Evolutionary conservation across 37 sponge, comb jelly and placozoan genomes (phyloP), one percentile per base, ranked within the genome.

Genomic region (Cliona cf. orientalis): DNA sequence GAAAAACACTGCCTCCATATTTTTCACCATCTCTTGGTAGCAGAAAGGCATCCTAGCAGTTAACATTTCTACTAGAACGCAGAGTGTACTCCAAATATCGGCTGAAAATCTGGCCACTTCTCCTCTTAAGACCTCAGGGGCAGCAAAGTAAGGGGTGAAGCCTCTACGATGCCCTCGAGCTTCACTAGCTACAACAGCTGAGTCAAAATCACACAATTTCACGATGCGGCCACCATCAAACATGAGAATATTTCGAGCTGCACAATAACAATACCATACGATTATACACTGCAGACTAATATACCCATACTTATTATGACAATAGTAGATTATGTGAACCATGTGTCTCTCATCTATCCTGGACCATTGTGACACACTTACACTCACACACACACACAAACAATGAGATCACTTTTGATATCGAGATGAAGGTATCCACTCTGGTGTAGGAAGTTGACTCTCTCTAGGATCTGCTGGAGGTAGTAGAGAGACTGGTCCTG

Each of bases 201-300:
- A 80, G 21, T 80, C 87, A 86, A 86, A 86, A 34, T 86, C 87
- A 33, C 71, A 37, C 4, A 86, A 53, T 49, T 86, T 86, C 42
- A 86, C 74, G 3, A 39, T 80, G 2, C 74, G 44, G 25, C 87
- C 87, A 45, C 59, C 74, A 33, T 86, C 58, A 37, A 79, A 79
- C 5, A 86, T 58, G 33, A 86, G 29, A 0, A 86, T 35, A 72
- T 86, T 86, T 17, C 14, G 36, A 67, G 62, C 84, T 84, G 58
- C 3, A 43, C 23, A 34, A 25, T n/a, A n/a, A n/a, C n/a, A n/a
- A n/a, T n/a, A n/a, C n/a, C n/a, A n/a, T n/a, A n/a, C n/a, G n/a
- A n/a, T n/a, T n/a, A n/a, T n/a, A n/a, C n/a, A n/a, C n/a, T n/a
- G n/a, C n/a, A n/a, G n/a, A n/a, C n/a, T n/a, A n/a, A n/a, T n/a